Evolutionary conservation across 2,113 vertebrate genomes (phyloP), one percentile per base, ranked within the genome.

Genomic region (Alethe diademata): DNA sequence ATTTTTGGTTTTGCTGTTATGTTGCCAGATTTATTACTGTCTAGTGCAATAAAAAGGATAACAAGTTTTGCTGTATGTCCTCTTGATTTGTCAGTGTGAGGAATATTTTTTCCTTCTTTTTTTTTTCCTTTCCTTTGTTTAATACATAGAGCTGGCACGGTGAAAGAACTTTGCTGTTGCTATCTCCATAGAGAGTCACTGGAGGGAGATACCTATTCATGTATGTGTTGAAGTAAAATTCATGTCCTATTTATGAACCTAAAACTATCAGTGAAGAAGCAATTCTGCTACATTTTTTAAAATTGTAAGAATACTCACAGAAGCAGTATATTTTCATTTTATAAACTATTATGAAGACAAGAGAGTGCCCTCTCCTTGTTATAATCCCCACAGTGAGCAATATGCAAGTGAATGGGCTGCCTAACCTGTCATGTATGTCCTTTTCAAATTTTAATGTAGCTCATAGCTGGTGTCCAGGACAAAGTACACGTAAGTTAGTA

Each of bases 121-220:
- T 36, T 29, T 1, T 4, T 2, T 3, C 5, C 3, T 7, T 18
- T 3, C 5, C 8, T 33, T 53, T 70, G 12, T 60, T 51, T 69
- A 43, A 20, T n/a, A 26, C 25, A 16, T 38, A 48, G 7, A 69
- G 8, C 42, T 69, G 42, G 5, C 57, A n/a, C 33, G 73, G 19
- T 40, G 43, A 60, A 76, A 65, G 12, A 62, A 11, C 60, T 94
- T 29, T 50, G 56, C 29, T 66, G 7, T 26, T 5, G 1, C 1
- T 65, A 10, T 33, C 20, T 76, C 23, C 2, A 4, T 8, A 51
- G 35, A 62, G 17, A 26, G 42, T 93, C 23, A 33, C 19, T 70
- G 38, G 14, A 82, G 29, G 15, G 51, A 75, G 8, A 56, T 53
- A 64, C 8, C 9, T 51, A 9, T 38, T 76, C 12, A 18, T 64